phyloP scores from a whole-genome alignment of 2,113 vertebrate genomes.

The Rhombomys opimus region DNA sequence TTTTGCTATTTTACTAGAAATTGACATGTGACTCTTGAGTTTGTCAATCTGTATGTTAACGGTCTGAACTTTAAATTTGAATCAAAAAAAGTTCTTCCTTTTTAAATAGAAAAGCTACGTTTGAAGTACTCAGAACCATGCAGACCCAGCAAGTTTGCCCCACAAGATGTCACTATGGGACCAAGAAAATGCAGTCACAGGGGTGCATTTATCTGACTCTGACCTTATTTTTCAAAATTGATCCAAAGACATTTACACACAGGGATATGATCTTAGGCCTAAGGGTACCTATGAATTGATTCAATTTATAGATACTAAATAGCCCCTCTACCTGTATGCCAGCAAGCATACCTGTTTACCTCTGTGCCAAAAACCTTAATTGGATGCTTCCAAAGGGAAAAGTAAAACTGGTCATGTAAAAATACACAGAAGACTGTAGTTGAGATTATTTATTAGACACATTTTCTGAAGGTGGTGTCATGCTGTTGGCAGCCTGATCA shows the following conservation, averaged over 20 bases:
- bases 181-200: constrained; percentile 39
- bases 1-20: constrained; percentile 18
- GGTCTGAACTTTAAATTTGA: background rate
- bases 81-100: background rate
- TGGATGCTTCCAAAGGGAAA: background rate
- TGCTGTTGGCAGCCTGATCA: background rate
- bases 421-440: background rate
- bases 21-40: constrained; percentile 20
- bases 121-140: constrained; percentile 14
- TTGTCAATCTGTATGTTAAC: background rate
- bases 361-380: background rate
- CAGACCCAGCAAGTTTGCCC: constrained; percentile 4
- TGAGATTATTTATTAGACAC: background rate
- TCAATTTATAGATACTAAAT: constrained; percentile 3
- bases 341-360: constrained; percentile 1
- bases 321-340: background rate
- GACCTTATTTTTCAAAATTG: constrained; percentile 51
- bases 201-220: constrained; percentile 73
- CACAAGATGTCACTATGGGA: constrained; percentile 80
- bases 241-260: background rate
- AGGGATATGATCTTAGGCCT: background rate
- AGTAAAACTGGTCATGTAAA: constrained; percentile 8
- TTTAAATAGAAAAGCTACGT: constrained; percentile 28
- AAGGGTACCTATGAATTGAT: background rate
- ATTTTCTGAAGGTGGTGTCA: background rate